Evolutionary conservation across 2,888 invertebrate species (phyloP), one percentile per base, ranked within the genome.

Genomic region (Scaptomyza parva): DNA sequence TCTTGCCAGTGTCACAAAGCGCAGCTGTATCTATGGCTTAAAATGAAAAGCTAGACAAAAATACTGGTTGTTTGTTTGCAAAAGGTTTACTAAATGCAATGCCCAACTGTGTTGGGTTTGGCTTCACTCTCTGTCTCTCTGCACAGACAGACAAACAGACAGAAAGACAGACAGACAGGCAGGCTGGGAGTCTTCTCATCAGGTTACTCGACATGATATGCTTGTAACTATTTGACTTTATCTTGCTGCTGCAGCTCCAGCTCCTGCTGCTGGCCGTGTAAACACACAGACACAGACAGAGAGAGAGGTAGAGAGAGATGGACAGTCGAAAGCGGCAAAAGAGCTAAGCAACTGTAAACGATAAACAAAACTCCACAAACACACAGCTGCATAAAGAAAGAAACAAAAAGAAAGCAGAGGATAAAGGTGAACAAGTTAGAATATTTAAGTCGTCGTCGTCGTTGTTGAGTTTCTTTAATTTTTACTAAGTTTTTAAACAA

Each of bases 201-300:
- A 66, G 70, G 66, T 75, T 65, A 58, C 79, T 62, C 65, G 83
- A 70, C 76, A 70, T 83, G 81, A 86, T 81, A 76, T 66, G 68
- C 77, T 63, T 79, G 81, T 79, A 86, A 81, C 80, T 76, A 76
- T 81, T 81, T 81, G 81, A 86, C 86, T 81, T 86, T 83, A 86
- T 81, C 76, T 73, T 66, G 79, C 70, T 78, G 68, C 55, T 59
- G 74, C 48, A 50, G 37, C 45, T 50, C 54, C 64, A 60, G 57
- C 59, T 67, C 65, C 71, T 30, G 20, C 58, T 77, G 62, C 63
- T 67, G 62, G 62, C 47, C 51, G 57, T 71, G 70, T 66, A 82
- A 76, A 82, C 70, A 78, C 53, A 52, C 41, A 51, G 50, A 57
- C n/a, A n/a, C n/a, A n/a, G n/a, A n/a, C n/a, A n/a, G n/a, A n/a